Evolutionary conservation across 37 sponge, comb jelly and placozoan species (phyloP).

Genomic region (Trichoplax adhaerens): DNA sequence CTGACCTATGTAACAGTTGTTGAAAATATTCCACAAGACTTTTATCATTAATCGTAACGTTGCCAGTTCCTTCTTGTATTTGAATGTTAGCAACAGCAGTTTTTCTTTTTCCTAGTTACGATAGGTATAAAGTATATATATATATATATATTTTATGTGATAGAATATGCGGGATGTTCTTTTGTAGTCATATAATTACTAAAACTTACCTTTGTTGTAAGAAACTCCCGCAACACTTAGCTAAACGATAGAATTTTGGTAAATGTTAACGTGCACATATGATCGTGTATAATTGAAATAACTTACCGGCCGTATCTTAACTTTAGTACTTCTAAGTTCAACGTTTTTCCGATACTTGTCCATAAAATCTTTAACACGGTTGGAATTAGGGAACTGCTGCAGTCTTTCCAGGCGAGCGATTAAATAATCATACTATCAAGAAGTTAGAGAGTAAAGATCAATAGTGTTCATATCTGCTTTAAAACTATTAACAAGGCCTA

Average conservation of each 20-base stretch:
- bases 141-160: too few species aligned
- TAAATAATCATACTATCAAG: constrained; percentile 21
- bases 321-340: neutral
- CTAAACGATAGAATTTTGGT: too few species aligned
- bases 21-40: constrained; percentile 34
- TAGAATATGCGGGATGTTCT: too few species aligned
- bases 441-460: constrained; percentile 1
- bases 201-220: too few species aligned
- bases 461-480: constrained; percentile 12
- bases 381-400: neutral
- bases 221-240: too few species aligned
- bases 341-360: constrained; percentile 15
- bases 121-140: too few species aligned
- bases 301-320: neutral
- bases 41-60: constrained; percentile 22
- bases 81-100: constrained; percentile 25
- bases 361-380: constrained; percentile 12
- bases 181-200: too few species aligned
- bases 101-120: constrained; percentile 17
- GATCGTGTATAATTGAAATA: too few species aligned
- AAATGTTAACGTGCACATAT: too few species aligned
- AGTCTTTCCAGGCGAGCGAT: constrained; percentile 13
- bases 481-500: too few species aligned
- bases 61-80: constrained; percentile 29
- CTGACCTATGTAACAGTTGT: constrained; percentile 13